Evolutionary conservation across 2,797 vertebrate genomes (phyloP).

Genomic region (Hybognathus amarus): DNA sequence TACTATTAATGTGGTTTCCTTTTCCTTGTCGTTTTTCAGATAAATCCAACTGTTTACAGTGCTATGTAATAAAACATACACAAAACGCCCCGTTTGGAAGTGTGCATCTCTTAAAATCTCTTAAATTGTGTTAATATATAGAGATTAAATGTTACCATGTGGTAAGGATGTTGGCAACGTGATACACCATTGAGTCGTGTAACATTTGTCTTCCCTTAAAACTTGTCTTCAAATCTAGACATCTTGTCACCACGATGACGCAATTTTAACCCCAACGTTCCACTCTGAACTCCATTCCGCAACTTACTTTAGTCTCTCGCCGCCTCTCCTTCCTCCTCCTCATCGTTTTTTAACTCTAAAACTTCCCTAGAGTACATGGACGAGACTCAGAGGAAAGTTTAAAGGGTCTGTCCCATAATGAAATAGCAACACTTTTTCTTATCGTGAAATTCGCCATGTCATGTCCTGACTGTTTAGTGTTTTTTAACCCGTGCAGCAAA

Average conservation of each 20-base stretch:
- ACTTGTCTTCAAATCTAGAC: background rate
- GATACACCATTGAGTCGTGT: background rate
- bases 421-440: constrained; percentile 21
- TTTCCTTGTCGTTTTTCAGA: constrained; percentile 60
- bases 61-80: constrained; percentile 44
- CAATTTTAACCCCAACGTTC: constrained; percentile 64
- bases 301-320: constrained; percentile 74
- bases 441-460: constrained; percentile 36
- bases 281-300: constrained; percentile 77
- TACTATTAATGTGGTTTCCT: constrained; percentile 56
- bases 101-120: background rate
- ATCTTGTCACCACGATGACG: constrained; percentile 16
- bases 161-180: background rate
- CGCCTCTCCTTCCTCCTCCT: constrained; percentile 57
- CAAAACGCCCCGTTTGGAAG: background rate
- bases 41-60: constrained; percentile 62
- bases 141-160: background rate
- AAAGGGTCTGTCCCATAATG: constrained; percentile 22
- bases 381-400: constrained; percentile 25
- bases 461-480: background rate
- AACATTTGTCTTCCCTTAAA: background rate
- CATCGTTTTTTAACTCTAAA: constrained; percentile 61
- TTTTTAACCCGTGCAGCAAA: constrained; percentile 1
- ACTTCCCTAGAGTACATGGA: constrained; percentile 46
- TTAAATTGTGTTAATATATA: background rate